Evolutionary conservation across 1,140 invertebrate genomes (phyloP).

Genomic region (Saccostrea cuccullata): DNA sequence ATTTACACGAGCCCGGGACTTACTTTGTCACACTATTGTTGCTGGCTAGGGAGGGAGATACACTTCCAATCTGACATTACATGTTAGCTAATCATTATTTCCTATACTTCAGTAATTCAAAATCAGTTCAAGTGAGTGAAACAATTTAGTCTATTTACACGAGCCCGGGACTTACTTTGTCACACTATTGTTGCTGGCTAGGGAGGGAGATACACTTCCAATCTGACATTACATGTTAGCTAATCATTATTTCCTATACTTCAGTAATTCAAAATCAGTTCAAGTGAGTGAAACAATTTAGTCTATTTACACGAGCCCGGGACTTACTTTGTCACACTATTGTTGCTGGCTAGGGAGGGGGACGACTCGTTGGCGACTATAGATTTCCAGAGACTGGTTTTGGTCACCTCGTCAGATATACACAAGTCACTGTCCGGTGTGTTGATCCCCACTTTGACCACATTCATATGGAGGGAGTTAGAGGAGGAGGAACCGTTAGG

Average conservation of each 20-base stretch:
- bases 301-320: not conserved
- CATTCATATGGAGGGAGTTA: not conserved
- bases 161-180: not conserved
- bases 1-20: not conserved
- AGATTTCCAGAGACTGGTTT: conserved; percentile 70
- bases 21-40: conserved; percentile 41
- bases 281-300: not conserved
- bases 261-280: no score
- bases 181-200: conserved; percentile 35
- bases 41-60: not conserved
- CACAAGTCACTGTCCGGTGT: conserved; percentile 41
- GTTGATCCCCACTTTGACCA: conserved; percentile 8
- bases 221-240: no score
- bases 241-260: no score
- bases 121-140: not conserved
- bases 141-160: not conserved
- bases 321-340: conserved; percentile 1
- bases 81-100: no score
- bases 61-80: no score
- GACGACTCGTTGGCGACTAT: conserved; percentile 67
- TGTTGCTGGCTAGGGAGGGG: conserved; percentile 38
- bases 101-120: no score
- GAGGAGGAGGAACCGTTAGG: not conserved
- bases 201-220: not conserved
- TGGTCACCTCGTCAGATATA: conserved; percentile 70